These are phyloP conservation scores for Micrasema longulum DNA, from an alignment of 1,140 invertebrate species.

Conservation along the genomic window DNA sequence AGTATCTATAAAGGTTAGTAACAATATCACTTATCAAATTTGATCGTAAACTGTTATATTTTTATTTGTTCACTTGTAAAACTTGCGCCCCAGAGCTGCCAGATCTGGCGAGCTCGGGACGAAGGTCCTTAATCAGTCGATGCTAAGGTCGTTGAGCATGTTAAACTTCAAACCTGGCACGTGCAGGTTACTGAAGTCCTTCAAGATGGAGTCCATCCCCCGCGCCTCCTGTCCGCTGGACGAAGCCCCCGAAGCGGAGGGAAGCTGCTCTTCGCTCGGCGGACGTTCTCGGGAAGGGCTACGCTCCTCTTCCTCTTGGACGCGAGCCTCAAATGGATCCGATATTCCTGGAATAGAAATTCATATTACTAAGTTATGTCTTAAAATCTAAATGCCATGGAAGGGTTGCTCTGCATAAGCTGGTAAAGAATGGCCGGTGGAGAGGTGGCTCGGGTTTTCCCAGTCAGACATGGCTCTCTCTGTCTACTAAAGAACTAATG, in stretches of 20 bases:
- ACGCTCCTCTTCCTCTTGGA: slow-evolving; percentile 60
- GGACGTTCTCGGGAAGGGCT: slow-evolving; percentile 52
- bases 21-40: too few relatives aligned
- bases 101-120: slow-evolving; percentile 61
- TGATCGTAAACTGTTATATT: too few relatives aligned
- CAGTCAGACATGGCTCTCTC: too few relatives aligned
- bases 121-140: slow-evolving; percentile 68
- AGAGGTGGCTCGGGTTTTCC: too few relatives aligned
- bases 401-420: too few relatives aligned
- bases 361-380: too few relatives aligned
- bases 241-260: slow-evolving; percentile 54
- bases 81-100: slow-evolving; percentile 48
- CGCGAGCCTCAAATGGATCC: slow-evolving; percentile 65
- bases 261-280: slow-evolving; percentile 48
- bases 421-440: too few relatives aligned
- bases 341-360: slow-evolving; percentile 61
- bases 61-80: slow-evolving; percentile 49
- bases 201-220: slow-evolving; percentile 63
- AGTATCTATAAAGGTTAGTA: too few relatives aligned
- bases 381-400: too few relatives aligned
- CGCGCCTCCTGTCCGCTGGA: slow-evolving; percentile 59
- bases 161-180: slow-evolving; percentile 56
- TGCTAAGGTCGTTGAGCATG: slow-evolving; percentile 65
- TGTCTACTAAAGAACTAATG: too few relatives aligned
- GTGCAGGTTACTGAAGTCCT: slow-evolving; percentile 62